Evolutionary conservation across 1,140 invertebrate genomes (phyloP), one percentile per base, ranked within the genome.

Genomic region (Himalopsyche phryganea): DNA sequence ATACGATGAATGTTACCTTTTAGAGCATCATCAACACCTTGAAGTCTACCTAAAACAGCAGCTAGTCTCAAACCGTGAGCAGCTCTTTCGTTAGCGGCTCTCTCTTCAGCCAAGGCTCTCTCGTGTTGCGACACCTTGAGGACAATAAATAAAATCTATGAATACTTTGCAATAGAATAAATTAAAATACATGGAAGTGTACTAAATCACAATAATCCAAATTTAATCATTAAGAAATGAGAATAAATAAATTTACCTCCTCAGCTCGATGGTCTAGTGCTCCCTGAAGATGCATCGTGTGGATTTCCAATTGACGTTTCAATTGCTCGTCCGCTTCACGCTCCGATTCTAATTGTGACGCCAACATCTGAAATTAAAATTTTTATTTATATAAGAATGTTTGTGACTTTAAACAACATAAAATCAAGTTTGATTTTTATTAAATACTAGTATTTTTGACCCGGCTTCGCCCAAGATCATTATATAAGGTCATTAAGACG

Each of bases 21-120:
- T 2, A 98, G 78, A 1, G 91, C 91, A 38, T 85, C 79, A 73
- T 96, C 91, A 58, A 98, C 87, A n/a, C 92, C 94, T 58, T 85
- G 84, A 47, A 96, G 75, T 68, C 91, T 85, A 14, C 89, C 90
- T 19, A 94, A 81, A 73, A 93, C 86, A 0, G 81, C 83, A 1
- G 89, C 89, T 10, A 97, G 74, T 68, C 95, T 86, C 41, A 82
- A 76, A 71, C 92, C 89, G 72, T 86, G 90, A 70, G 76, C 80
- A 28, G 80, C 83, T 51, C 82, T 83, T 66, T 87, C 92, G 46
- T 77, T 71, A 47, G 86, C 82, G 4, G 89, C 63, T 69, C 85
- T 79, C 58, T 94, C 90, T 23, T 88, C 87, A 17, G 74, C 69
- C 9, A 28, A 6, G 18, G 44, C 41, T 15, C 50, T 32, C 49